Base-by-base conservation (phyloP, 2,113 vertebrate genomes). In the Nibea albiflora region DNA sequence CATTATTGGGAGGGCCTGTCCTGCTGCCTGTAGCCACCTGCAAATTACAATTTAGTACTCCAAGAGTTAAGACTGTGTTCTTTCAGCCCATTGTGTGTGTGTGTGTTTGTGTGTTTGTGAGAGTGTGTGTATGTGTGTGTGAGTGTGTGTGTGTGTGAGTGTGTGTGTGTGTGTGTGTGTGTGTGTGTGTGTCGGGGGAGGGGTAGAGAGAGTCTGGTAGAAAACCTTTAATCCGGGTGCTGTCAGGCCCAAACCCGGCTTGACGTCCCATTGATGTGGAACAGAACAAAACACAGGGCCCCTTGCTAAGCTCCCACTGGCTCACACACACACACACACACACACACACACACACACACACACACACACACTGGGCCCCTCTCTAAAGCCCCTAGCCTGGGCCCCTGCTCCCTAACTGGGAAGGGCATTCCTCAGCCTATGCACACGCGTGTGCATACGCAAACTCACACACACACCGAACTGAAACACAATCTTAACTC, bases 221-320 rank as follows among this genome's bases (percentile, higher is more conserved):
- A 95, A 91, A 93, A 93, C 89, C 92, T 92, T 92, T 94, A 94
- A 94, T 94, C 93, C 92, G 91, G 87, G 92, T 92, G 92, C 93
- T 94, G 93, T 94, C 93, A 94, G 93, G 89, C 89, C 93, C 92
- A 91, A 93, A 94, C 92, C 90, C 88, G 85, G 92, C 92, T 94
- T 93, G 93, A 94, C 89, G 93, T 94, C 93, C 92, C 91, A 93
- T 93, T 94, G 93, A 94, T 94, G 93, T 93, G 93, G 92, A 94
- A 93, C 92, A 94, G 93, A 93, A 94, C 96, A 95, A 96, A 97
- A 97, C 96, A 96, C 93, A 95, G 94, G 96, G 95, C 96, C 96
- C 92, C 96, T 96, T 89, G 17, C 95, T 96, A 96, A 96, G 96
- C 96, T 94, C 94, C 94, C 92, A 94, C 94, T 87, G 57, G 71